Base-by-base conservation (phyloP, 2,797 vertebrate species). In the Tapera naevia region DNA sequence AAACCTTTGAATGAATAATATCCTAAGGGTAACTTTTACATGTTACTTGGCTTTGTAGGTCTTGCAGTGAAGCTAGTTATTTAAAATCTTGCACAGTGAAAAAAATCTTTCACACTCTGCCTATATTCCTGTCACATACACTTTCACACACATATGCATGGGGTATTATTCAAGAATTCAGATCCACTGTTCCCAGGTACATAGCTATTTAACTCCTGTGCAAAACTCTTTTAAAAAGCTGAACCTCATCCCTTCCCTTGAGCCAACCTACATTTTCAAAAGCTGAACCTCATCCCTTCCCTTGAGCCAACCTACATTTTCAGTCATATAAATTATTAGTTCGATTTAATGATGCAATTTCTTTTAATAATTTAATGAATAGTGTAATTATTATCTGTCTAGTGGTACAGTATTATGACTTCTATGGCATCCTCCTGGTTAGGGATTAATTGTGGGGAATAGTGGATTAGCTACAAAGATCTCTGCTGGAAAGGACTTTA, bases 1-100 rank as follows among this genome's bases (percentile, higher is more conserved):
- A 84, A 92, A 14, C 8, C 37, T 13, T 79, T 74, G 80, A 93
- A 73, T 75, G 37, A 90, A 72, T 85, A 88, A 86, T 89, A 86
- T 92, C 78, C 73, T 66, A 78, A 81, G 86, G 54, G 61, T 82
- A 88, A 69, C 33, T 56, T 83, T 75, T 56, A 72, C 39, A 32
- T 46, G 39, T 82, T 78, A 35, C 54, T 84, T 88, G 33, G 84
- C 54, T 75, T 78, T 86, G 32, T 24, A 83, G 51, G 25, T 69
- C 92, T 91, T 74, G 60, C 25, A 80, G 33, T 62, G 45, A 69
- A 67, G 16, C 8, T 66, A 74, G 28, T 45, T 85, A 67, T 88
- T 91, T 70, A 53, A 93, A 95, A 81, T 50, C 19, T 48, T 84
- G 7, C n/a, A 75, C 5, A 45, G 14, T 33, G 3, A 4, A 51